A percentile compares a stretch with the other conserved stretches of the same genome.
Conservation (phyloP, 2,888 invertebrate species). For the Caenorhabditis sinica region DNA sequence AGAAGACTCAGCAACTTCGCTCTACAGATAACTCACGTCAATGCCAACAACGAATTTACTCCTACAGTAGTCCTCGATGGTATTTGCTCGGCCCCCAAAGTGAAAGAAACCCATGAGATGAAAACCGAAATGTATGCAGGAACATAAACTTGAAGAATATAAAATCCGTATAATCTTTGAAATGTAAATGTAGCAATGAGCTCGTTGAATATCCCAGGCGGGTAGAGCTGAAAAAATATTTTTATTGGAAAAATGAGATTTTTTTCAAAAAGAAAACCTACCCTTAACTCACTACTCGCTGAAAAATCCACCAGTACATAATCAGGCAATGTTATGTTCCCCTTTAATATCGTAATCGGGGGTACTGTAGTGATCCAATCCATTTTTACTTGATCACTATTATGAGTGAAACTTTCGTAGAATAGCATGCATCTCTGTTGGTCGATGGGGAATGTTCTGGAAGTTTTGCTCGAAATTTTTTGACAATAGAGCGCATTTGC, state of each 20-base stretch:
- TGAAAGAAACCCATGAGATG: slow-evolving; percentile 83
- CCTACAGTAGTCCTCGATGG: slow-evolving; percentile 83
- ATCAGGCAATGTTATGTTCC: slow-evolving; percentile 83
- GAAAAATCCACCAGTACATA: slow-evolving; percentile 82
- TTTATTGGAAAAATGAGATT: neutral
- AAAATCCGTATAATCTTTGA: slow-evolving; percentile 83
- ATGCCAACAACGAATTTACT: slow-evolving; percentile 82
- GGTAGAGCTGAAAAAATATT: slow-evolving; percentile 77
- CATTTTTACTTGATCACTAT: slow-evolving; percentile 80
- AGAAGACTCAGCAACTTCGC: neutral
- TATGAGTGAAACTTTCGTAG: slow-evolving; percentile 83
- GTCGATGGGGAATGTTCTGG: slow-evolving; percentile 73
- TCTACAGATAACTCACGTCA: slow-evolving; percentile 70
- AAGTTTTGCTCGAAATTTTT: neutral
- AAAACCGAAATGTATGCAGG: slow-evolving; percentile 83
- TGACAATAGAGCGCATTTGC: neutral
- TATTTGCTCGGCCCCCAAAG: slow-evolving; percentile 82
- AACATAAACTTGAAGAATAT: slow-evolving; percentile 82
- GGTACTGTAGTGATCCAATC: slow-evolving; percentile 79
- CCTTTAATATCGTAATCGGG: slow-evolving; percentile 82
- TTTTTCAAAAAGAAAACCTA: slow-evolving; percentile 39
- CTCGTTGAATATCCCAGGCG: slow-evolving; percentile 83
- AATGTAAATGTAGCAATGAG: slow-evolving; percentile 83
- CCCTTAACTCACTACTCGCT: slow-evolving; percentile 77
- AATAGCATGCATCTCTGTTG: slow-evolving; percentile 80